Base-by-base conservation (phyloP, 2,797 vertebrate species). In the Epinephelus awoara region DNA sequence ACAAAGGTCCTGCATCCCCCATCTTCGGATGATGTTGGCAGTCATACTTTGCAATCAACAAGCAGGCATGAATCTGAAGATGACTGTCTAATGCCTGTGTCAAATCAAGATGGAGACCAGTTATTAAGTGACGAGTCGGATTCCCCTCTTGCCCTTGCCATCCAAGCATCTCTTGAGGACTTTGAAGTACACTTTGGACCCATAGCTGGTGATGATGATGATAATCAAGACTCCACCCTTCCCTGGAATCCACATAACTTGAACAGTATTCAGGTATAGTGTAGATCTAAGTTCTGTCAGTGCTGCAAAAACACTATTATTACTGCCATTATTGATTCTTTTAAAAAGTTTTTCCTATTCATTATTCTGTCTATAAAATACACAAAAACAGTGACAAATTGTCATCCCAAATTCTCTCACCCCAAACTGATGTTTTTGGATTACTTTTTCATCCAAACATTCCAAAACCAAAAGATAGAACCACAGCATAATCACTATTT, bases 191-290 rank as follows among this genome's bases (percentile, higher is more conserved):
- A 27, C 5, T 38, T 69, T 77, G 75, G 58, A 54, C 49, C 57
- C 6, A 1, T 51, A 46, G 21, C 9, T 77, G 55, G 52, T 51
- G 27, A 19, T 64, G 71, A 44, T 65, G 23, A 5, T 42, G 79
- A 71, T 70, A n/a, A 82, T 55, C 67, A 65, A 59, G 59, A 76
- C 54, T 44, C 46, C 42, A 76, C 72, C 64, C 42, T 44, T 44
- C 42, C 42, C 42, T 44, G 63, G 73, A 77, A 63, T 73, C 69
- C 75, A 73, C 14, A 68, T 74, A 29, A 83, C 47, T 18, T 82
- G 12, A 73, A 73, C 52, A 58, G 4, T 59, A 46, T 73, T 34
- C 75, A 78, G 80, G 69, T 74, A 63, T 68, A 61, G n/a, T 71
- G 44, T 47, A 62, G 47, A 63, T 61, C 38, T 67, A 47, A 25